Evolutionary conservation across 2,113 vertebrate genomes (phyloP), one percentile per base, ranked within the genome.

Genomic region (Ceyx melanurus): DNA sequence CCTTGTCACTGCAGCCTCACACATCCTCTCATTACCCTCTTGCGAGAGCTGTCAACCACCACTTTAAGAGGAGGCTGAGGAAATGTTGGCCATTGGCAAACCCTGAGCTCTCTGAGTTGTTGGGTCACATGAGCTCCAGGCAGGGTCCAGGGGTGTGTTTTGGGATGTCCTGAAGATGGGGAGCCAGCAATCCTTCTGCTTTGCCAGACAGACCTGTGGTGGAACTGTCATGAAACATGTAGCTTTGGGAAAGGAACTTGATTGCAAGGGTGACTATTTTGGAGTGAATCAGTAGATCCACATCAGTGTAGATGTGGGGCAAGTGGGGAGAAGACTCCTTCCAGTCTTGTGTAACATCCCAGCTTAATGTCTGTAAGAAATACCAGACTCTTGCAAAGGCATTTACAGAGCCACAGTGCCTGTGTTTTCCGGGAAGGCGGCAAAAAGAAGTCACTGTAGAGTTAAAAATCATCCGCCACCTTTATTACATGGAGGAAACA

Each of bases 401-500:
- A 33, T 35, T 82, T 72, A 29, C 13, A 51, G 66, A 75, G 15
- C n/a, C 7, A 11, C 25, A 15, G 46, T n/a, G 15, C 15, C 51
- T 62, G 33, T 17, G 22, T 25, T 91, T 60, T 81, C 53, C 73
- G 23, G 40, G 61, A 83, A 86, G 43, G 53, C 40, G 28, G 71
- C 6, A 62, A 77, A 86, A 71, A 85, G 14, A 70, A 86, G 68
- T 35, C 35, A 81, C 10, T 56, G 51, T 58, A 65, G 72, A 93
- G 87, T 93, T 92, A 88, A 93, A 90, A 80, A 71, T 57, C 13
- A 57, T 57, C 79, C 65, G 10, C 79, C 72, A 89, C 82, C 92
- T 94, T 68, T 88, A 86, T 56, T 83, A 60, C 57, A 71, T 37
- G 54, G 92, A 91, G 91, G 91, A 95, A 94, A 78, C 2, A 6